Evolutionary conservation across 2,113 vertebrate genomes (phyloP).

Genomic region (Tetraodon nigroviridis): DNA sequence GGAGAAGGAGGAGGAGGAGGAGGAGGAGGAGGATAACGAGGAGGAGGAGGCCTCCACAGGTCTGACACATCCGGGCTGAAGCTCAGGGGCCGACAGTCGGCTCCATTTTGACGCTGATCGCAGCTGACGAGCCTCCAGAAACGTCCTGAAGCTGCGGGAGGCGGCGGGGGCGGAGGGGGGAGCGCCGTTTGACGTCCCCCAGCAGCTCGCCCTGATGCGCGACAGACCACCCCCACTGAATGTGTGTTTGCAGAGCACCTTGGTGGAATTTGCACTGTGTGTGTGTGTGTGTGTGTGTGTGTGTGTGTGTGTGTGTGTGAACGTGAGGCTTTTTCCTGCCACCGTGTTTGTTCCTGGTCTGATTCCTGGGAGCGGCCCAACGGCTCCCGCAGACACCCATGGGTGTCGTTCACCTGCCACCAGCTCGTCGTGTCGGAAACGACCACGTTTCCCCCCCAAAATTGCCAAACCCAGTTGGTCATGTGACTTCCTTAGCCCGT

Average conservation of each 20-base stretch:
- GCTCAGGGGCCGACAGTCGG: constrained; percentile 21
- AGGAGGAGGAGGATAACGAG: not conserved
- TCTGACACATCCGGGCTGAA: constrained; percentile 44
- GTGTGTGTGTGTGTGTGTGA: constrained; percentile 7
- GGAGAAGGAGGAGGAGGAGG: not conserved
- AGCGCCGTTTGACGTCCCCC: constrained; percentile 35
- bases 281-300: constrained; percentile 7
- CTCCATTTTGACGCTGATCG: constrained; percentile 45
- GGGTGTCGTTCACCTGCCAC: too few species aligned
- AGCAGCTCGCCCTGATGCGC: too few species aligned
- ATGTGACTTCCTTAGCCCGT: too few species aligned
- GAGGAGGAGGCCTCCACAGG: constrained; percentile 17
- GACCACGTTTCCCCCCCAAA: too few species aligned
- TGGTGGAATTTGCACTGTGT: constrained; percentile 35
- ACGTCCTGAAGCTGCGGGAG: constrained; percentile 29
- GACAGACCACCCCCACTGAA: constrained; percentile 25
- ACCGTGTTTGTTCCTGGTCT: not conserved
- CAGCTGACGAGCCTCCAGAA: constrained; percentile 46
- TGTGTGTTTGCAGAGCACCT: constrained; percentile 36
- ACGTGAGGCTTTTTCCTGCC: too few species aligned
- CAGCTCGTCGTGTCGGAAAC: too few species aligned
- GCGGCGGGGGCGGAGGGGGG: constrained; percentile 3
- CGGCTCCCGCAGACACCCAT: too few species aligned
- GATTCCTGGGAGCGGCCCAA: too few species aligned
- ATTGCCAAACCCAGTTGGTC: too few species aligned